These are phyloP conservation scores for Gallinago media DNA, from an alignment of 2,113 vertebrate species.

Conservation along the genomic window DNA sequence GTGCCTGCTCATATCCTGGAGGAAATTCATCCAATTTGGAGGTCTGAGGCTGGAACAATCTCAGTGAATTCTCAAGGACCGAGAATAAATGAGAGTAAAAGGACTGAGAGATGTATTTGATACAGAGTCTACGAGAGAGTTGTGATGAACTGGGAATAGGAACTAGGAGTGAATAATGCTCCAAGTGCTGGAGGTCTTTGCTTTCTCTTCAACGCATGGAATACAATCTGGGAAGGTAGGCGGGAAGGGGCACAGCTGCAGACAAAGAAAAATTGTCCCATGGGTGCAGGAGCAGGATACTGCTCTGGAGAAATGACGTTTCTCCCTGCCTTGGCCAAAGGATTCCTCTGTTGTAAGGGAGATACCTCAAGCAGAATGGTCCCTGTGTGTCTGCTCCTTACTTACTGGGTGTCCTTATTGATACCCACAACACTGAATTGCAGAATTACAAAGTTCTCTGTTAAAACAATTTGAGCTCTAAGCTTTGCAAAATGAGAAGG, in stretches of 20 bases:
- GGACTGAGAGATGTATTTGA: background rate
- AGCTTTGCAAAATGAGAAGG: background rate
- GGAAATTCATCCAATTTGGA: background rate
- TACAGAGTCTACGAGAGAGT: background rate
- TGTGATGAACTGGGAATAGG: background rate
- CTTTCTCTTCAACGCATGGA: background rate
- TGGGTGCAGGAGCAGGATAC: background rate
- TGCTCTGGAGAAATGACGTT: background rate
- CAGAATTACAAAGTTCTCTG: background rate
- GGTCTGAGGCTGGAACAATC: background rate
- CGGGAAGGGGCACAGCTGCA: background rate
- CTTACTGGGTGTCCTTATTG: background rate
- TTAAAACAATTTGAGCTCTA: background rate
- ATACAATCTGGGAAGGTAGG: background rate
- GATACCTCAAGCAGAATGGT: background rate
- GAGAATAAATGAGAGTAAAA: background rate
- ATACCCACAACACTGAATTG: accelerated
- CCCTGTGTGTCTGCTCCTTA: background rate
- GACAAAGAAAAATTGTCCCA: background rate
- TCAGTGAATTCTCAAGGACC: background rate
- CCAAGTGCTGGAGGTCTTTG: background rate
- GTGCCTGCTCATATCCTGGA: background rate
- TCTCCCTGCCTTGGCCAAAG: background rate
- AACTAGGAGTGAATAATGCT: background rate
- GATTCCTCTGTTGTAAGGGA: background rate